These are phyloP conservation scores for Halcyon malimbica DNA, from an alignment of 2,113 vertebrate species.

Conservation along the genomic window DNA sequence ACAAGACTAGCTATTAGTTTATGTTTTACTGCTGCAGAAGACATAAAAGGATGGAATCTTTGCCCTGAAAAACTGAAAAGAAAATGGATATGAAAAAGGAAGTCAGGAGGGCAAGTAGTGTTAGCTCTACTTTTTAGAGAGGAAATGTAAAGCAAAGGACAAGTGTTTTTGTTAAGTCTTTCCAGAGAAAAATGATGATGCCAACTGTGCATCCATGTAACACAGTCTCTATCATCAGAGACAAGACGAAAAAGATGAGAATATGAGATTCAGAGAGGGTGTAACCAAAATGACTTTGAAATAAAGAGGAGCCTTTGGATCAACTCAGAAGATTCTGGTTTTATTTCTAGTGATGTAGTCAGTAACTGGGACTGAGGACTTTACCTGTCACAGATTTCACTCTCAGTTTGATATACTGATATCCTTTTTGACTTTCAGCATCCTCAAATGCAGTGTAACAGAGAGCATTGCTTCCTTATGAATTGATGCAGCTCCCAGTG, in stretches of 20 bases:
- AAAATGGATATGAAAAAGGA: constrained; percentile 5
- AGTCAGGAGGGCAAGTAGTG: neutral
- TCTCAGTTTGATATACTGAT: neutral
- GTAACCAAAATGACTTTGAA: neutral
- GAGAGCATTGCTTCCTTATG: neutral
- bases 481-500: neutral
- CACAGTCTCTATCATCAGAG: neutral
- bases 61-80: neutral
- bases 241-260: neutral
- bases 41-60: neutral
- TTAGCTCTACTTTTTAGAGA: neutral
- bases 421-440: neutral
- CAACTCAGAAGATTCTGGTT: neutral
- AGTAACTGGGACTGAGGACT: neutral
- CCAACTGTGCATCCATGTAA: neutral
- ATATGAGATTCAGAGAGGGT: neutral
- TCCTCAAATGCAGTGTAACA: neutral
- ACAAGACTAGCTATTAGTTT: neutral
- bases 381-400: neutral
- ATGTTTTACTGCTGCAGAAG: neutral
- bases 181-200: neutral
- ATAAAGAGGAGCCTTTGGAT: neutral
- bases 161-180: neutral
- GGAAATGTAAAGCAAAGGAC: neutral
- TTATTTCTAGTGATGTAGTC: neutral